Evolutionary conservation across 1,140 invertebrate species (phyloP), one percentile per base, ranked within the genome.

Genomic region (Rhopalosiphum padi): DNA sequence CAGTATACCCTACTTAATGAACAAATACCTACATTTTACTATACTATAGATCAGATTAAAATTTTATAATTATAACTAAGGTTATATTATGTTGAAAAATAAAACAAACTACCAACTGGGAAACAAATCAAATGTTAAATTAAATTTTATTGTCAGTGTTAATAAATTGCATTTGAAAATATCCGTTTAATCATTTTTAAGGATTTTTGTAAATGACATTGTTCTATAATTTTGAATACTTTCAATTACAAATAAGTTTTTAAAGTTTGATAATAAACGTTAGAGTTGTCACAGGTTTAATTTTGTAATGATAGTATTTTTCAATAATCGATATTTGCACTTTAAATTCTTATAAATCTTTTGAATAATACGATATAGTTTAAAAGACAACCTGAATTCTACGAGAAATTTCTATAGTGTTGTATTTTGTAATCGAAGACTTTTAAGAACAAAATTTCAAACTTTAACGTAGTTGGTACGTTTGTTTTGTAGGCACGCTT

Each of bases 361-460:
- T n/a, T 85, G 22, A 85, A 85, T 41, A 41, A 43, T 41, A 85
- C 9, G 23, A 85, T 7, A 85, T 9, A 43, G 83, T 41, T 87
- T 21, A 22, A 46, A 30, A 48, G 5, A 46, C 25, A 46, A 87
- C 43, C 11, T n/a, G 41, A 87, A 87, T 11, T 87, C 35, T 41
- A 46, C 2, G 15, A 46, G 4, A 21, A 46, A 87, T 87, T 3
- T 87, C 82, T 22, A 8, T 43, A 41, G 6, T 48, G 2, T 48
- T 51, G n/a, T 46, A 48, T 87, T 87, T n/a, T 87, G 25, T 30
- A 87, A 87, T 87, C 41, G 43, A 87, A 46, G 85, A 46, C 25
- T 87, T 46, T 87, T 48, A 46, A 87, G 37, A 88, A 35, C 1
- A 35, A 51, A 22, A 35, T 88, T 87, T 87, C 43, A 87, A 87